Evolutionary conservation across 2,888 invertebrate species (phyloP).

Genomic region (Lathronympha strigana): DNA sequence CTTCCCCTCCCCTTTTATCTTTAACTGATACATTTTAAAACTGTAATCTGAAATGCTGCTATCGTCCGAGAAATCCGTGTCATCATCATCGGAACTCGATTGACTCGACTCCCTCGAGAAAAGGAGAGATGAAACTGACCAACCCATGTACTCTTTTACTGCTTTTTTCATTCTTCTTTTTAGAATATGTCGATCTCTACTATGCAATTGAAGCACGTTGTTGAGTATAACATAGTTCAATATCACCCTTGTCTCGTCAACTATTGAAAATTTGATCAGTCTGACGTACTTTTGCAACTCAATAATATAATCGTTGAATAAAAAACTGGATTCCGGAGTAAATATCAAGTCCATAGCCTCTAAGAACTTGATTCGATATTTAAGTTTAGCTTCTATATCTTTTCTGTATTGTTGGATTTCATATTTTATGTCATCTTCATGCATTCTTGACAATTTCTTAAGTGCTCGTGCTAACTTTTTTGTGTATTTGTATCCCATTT

Average conservation of each 20-base stretch:
- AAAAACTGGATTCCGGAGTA: neutral
- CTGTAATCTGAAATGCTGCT: neutral
- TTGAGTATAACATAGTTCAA: conserved; percentile 11
- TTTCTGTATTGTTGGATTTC: neutral
- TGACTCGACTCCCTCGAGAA: neutral
- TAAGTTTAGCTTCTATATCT: neutral
- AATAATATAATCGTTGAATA: neutral
- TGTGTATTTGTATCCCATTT: conserved; percentile 8
- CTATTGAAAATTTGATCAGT: neutral
- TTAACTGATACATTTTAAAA: neutral
- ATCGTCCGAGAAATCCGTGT: neutral
- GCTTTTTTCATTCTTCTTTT: conserved; percentile 3
- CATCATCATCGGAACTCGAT: no score
- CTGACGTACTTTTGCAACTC: neutral
- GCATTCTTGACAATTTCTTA: neutral
- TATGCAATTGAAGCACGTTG: neutral
- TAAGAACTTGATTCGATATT: neutral
- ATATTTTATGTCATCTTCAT: neutral
- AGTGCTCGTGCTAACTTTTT: neutral
- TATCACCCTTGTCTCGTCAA: neutral
- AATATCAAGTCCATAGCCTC: conserved; percentile 6
- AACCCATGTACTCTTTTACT: neutral
- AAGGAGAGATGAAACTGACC: neutral
- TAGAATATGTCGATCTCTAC: neutral
- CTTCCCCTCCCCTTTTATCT: neutral